A percentile compares a stretch with the other conserved stretches of the same genome.
phyloP scores from a whole-genome alignment of 1,140 invertebrate species.

The Chironomus tepperi region DNA sequence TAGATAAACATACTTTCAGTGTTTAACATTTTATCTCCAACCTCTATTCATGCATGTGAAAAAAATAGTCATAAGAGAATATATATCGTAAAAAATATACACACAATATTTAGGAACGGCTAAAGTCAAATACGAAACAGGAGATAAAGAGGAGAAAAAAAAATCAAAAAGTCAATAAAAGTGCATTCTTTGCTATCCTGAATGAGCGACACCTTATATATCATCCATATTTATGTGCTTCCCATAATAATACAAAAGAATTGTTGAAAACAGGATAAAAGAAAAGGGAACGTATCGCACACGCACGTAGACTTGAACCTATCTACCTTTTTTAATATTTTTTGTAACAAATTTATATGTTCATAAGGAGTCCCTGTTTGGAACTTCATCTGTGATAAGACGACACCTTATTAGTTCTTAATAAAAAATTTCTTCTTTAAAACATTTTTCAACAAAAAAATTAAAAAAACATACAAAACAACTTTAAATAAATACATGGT shows the following conservation, averaged over 20 bases:
- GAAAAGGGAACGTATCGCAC: background rate
- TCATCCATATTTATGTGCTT: too few species aligned
- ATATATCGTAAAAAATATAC: too few species aligned
- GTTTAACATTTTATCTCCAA: too few species aligned
- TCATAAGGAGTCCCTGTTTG: background rate
- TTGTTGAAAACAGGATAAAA: background rate
- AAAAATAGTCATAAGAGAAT: background rate
- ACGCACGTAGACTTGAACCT: background rate
- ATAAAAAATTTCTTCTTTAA: background rate
- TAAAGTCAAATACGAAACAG: background rate
- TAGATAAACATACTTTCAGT: too few species aligned
- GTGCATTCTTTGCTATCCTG: constrained; percentile 2
- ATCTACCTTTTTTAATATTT: constrained; percentile 8
- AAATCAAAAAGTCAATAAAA: background rate
- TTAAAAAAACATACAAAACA: background rate
- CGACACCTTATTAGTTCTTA: constrained; percentile 12
- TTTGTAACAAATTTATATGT: background rate
- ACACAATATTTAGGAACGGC: too few species aligned
- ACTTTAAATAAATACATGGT: background rate
- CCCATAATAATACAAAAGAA: too few species aligned
- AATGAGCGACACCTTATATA: background rate
- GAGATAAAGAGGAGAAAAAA: constrained; percentile 1
- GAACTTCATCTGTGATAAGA: constrained; percentile 1
- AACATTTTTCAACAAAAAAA: background rate
- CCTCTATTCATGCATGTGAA: background rate